Evolutionary conservation across 2,113 vertebrate genomes (phyloP), one percentile per base, ranked within the genome.

Genomic region (Sus scrofa): DNA sequence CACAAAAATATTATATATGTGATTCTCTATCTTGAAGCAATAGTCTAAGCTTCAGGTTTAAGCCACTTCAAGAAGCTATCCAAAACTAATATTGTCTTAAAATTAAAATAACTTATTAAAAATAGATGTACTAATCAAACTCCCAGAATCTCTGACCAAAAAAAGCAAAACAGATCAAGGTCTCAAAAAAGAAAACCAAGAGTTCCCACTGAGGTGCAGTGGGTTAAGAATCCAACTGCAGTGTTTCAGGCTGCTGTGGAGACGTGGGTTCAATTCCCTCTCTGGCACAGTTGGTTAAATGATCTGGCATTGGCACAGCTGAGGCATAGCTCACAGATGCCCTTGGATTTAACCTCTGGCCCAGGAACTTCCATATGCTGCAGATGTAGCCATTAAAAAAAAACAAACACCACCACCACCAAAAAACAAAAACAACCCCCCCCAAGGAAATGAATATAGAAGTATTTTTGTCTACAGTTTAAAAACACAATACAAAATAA

Each of bases 101-200:
- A 83, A 83, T 93, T 34, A 79, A 83, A 74, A 75, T 54, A 20
- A 86, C 91, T 60, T 30, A 39, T 27, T 81, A 85, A 58, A 90
- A 81, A 54, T 58, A 70, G 4, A 0, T 19, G 5, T 73, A 81
- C 10, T 54, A 37, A 88, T 34, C 4, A 65, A 56, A 82, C 0
- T 34, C 39, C 71, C 27, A 94, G 13, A 67, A 22, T 67, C 2
- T 50, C 22, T 87, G 32, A 60, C 15, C 2, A 12, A 37, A 52
- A 68, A 34, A 39, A 27, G 37, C 37, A 81, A 37, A 63, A 11
- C 3, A 71, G 6, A 65, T 52, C 15, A 85, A 75, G 6, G 2
- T 73, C 37, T 87, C 32, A 18, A 34, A 52, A 77, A 71, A n/a
- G 22, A 65, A 67, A 54, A 24, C 6, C 11, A 24, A 8, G 44